phyloP scores from a whole-genome alignment of 2,797 vertebrate genomes.

The Enteromius trimaculatus region DNA sequence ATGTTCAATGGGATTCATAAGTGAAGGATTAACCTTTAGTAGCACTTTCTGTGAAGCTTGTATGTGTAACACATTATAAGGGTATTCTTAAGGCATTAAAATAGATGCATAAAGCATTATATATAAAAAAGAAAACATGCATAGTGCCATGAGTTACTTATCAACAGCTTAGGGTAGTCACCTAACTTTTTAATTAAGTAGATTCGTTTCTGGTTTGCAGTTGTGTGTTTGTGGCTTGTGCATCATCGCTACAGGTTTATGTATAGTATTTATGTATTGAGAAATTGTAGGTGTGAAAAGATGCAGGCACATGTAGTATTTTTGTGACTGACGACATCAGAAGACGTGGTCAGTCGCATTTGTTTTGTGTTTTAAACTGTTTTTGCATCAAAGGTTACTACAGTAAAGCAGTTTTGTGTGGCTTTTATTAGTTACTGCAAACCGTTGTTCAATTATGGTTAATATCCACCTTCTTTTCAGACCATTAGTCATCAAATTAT shows the following conservation, averaged over 20 bases:
- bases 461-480: background rate
- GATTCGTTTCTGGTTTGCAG: background rate
- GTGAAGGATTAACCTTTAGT: background rate
- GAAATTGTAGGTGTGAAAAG: background rate
- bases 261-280: background rate
- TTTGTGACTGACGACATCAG: background rate
- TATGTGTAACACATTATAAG: too few relatives aligned
- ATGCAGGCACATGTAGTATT: background rate
- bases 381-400: background rate
- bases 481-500: slow-evolving; percentile 8
- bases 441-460: background rate
- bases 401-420: background rate
- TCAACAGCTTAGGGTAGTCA: too few relatives aligned
- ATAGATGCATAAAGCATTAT: too few relatives aligned
- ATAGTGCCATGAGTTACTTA: too few relatives aligned
- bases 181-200: background rate
- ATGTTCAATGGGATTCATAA: background rate
- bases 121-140: too few relatives aligned
- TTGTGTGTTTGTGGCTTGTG: background rate
- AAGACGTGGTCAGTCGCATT: background rate
- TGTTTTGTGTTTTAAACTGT: background rate
- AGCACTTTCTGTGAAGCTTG: too few relatives aligned
- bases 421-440: background rate
- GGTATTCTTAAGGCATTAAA: too few relatives aligned
- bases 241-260: background rate